Conservation (phyloP, 2,888 invertebrate species). For the Cephonodes hylas region DNA sequence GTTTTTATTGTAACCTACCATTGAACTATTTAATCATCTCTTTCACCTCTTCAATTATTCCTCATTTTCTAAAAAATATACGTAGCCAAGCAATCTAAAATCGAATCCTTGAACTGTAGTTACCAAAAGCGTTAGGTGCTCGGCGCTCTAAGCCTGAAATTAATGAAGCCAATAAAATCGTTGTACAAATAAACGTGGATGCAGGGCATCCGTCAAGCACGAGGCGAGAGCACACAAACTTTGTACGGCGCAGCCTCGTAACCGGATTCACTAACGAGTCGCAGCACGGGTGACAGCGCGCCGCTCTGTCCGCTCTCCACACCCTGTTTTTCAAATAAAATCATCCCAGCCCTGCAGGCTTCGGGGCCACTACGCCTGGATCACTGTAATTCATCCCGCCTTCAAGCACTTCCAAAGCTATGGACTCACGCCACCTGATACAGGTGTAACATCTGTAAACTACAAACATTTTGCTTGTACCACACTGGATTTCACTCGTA, state of each 20-base stretch:
- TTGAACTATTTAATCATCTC: too few relatives aligned
- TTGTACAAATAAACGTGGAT: constrained; percentile 42
- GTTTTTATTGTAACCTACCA: too few relatives aligned
- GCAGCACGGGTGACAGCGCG: constrained; percentile 44
- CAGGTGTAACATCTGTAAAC: too few relatives aligned
- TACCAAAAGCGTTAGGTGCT: not conserved
- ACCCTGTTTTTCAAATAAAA: constrained; percentile 34
- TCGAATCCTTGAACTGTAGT: not conserved
- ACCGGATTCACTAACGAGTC: constrained; percentile 74
- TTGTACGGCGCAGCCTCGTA: constrained; percentile 55
- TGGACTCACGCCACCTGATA: not conserved
- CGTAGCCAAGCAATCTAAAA: not conserved
- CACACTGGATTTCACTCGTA: too few relatives aligned
- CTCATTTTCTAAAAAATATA: too few relatives aligned
- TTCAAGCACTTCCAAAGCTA: not conserved
- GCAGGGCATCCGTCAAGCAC: constrained; percentile 58
- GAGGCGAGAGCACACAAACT: constrained; percentile 63
- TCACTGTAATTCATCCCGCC: not conserved
- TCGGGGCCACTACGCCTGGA: not conserved
- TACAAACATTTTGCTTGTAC: too few relatives aligned
- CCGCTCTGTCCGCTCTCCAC: constrained; percentile 20
- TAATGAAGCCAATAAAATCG: constrained; percentile 4
- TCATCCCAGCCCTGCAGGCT: constrained; percentile 15
- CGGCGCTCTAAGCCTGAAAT: not conserved
- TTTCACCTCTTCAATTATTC: too few relatives aligned